Base-by-base conservation (phyloP, 2,797 vertebrate species). In the Delichon dasypus region DNA sequence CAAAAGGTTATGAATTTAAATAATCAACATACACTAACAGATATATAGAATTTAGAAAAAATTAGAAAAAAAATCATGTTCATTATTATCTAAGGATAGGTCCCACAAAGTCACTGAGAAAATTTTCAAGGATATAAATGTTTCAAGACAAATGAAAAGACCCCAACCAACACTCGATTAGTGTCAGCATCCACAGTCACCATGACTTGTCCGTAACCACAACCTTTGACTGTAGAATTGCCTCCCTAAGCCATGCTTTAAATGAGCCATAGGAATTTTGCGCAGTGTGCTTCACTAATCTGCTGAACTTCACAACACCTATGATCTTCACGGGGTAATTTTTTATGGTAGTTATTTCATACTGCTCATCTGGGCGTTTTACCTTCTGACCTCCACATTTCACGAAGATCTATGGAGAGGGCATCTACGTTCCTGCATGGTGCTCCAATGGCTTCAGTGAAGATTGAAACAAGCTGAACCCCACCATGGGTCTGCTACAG, bases 201-300 rank as follows among this genome's bases (percentile, higher is more conserved):
- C 7, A 10, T 13, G 22, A 45, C 10, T 84, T 86, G 83, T 64
- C 27, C 32, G 58, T 29, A 61, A 21, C 12, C 25, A 55, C 27
- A 44, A 6, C 9, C 7, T 68, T 58, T 0, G 0, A 8, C 22
- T 58, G 11, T 5, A 50, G 16, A 36, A 22, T 7, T 13, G 3
- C 7, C 25, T 64, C 22, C 11, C 3, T 44, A 77, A 67, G 18
- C 74, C 22, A 51, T 16, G 5, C 19, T 85, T 23, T 38, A 38
- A 50, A 55, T 9, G 32, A 74, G 16, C 11, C 25, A 25, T 2
- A 29, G 11, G 10, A 61, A 36, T 86, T 74, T 75, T 61, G 8
- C 26, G 5, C 48, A 26, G 11, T 17, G 7, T 68, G 12, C 10
- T 58, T 79, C 45, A 48, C 60, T 64, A 81, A 50, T 71, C 23